Evolutionary conservation across 2,888 invertebrate genomes (phyloP).

Genomic region (Drosophila falleni): DNA sequence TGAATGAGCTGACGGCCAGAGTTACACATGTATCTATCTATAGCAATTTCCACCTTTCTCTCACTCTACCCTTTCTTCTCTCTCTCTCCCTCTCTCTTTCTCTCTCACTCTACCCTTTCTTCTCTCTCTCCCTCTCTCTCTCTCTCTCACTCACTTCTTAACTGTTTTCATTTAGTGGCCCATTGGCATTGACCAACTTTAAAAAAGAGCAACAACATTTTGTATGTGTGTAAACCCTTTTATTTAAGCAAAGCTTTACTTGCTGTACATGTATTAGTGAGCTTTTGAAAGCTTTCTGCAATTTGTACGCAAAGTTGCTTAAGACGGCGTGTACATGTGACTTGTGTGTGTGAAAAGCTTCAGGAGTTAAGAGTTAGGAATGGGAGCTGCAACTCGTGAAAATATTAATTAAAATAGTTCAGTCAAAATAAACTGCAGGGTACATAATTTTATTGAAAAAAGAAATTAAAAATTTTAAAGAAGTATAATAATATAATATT

Average conservation of each 20-base stretch:
- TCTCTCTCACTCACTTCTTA: background rate
- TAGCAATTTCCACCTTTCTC: slow-evolving; percentile 14
- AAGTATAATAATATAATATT: background rate
- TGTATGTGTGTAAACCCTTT: slow-evolving; percentile 3
- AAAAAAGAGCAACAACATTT: slow-evolving; percentile 20
- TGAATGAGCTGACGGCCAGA: slow-evolving; percentile 63
- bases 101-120: background rate
- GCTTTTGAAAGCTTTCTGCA: background rate
- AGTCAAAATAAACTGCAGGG: too few relatives aligned
- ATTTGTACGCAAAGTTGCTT: background rate
- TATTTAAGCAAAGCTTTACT: background rate
- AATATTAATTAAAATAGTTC: too few relatives aligned
- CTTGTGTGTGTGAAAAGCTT: too few relatives aligned
- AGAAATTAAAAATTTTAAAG: background rate
- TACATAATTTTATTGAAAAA: background rate
- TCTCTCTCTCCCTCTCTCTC: background rate
- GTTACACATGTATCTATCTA: slow-evolving; percentile 18
- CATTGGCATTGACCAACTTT: slow-evolving; percentile 42
- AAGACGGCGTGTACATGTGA: background rate
- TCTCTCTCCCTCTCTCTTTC: background rate
- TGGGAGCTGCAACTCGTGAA: too few relatives aligned
- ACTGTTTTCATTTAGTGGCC: background rate
- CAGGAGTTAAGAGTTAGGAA: too few relatives aligned
- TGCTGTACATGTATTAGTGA: slow-evolving; percentile 17
- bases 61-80: background rate